Base-by-base conservation (phyloP, 2,797 vertebrate genomes). In the Helostoma temminkii region DNA sequence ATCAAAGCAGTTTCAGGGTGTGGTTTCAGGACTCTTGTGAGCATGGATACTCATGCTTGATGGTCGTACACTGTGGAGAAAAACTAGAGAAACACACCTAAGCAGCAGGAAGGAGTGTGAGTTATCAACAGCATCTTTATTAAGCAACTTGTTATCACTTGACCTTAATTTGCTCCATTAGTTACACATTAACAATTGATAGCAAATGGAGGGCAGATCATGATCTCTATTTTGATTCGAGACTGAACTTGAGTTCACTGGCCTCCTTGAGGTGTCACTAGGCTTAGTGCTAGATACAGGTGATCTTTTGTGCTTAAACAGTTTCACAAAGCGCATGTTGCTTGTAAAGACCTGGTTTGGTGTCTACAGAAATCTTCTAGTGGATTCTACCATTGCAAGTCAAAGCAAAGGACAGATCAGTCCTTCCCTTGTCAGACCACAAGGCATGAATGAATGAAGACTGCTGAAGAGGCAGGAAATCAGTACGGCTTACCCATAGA, bases 361-460 rank as follows among this genome's bases (percentile, higher is more conserved):
- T 62, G 30, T 57, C 47, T 56, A 26, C 70, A 63, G 56, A 59
- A 26, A 42, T 83, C 25, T 71, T 58, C 28, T 19, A 59, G 59
- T 68, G 53, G 22, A 34, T 36, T 47, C 43, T 36, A 37, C 60
- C 77, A 63, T 48, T 54, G 58, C 47, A 76, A 71, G 87, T 83
- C 41, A 72, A 36, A 81, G 71, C 42, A 55, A 25, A 80, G 67
- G 59, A 72, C 24, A 14, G 47, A 37, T 70, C 72, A 39, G 71
- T 78, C 62, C 75, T 46, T 52, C n/a, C 71, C 66, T 78, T 65
- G 65, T 81, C 83, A 82, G 43, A 62, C 55, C 21, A 18, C 6
- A 67, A 54, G 34, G 53, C 37, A 30, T 43, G 60, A 60, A 84
- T 82, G 48, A 81, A 75, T 69, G 55, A 39, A 42, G 55, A 32